phyloP scores from a whole-genome alignment of 2,797 vertebrate genomes.

The Chloroceryle amazona region DNA sequence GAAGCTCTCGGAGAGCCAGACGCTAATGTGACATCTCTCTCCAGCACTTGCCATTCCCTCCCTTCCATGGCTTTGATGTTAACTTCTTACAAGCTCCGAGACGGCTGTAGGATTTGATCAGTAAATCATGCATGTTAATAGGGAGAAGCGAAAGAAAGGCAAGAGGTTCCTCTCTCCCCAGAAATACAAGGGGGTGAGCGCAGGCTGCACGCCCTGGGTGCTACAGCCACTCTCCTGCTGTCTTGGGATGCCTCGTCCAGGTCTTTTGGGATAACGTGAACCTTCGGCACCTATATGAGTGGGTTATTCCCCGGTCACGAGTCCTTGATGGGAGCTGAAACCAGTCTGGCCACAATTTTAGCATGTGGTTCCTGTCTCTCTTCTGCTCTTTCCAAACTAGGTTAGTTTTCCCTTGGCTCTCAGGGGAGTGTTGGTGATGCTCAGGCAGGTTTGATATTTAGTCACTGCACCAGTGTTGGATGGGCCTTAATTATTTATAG shows the following conservation, averaged over 20 bases:
- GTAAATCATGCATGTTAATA: conserved; percentile 77
- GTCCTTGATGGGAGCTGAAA: neutral
- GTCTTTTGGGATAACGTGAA: neutral
- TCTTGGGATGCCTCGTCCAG: rapidly evolving
- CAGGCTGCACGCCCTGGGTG: rapidly evolving
- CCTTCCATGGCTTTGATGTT: conserved; percentile 70
- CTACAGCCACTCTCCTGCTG: neutral
- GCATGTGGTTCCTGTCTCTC: neutral
- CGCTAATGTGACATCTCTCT: conserved; percentile 75
- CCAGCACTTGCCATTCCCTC: conserved; percentile 48
- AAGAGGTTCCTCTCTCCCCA: neutral
- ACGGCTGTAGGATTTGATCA: conserved; percentile 83
- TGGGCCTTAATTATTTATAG: conserved; percentile 75
- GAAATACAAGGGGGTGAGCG: conserved; percentile 58
- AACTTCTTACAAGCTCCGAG: conserved; percentile 74
- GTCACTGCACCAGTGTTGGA: conserved; percentile 29
- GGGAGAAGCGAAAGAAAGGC: conserved; percentile 66
- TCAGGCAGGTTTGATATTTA: conserved; percentile 58
- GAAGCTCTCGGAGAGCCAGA: conserved; percentile 79
- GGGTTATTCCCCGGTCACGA: neutral
- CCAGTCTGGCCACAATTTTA: neutral
- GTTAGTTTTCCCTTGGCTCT: conserved; percentile 40
- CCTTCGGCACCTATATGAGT: rapidly evolving
- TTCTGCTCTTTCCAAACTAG: conserved; percentile 13
- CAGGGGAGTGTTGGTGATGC: neutral